Evolutionary conservation across 2,888 invertebrate genomes (phyloP).

Genomic region (Drosophila planitibia): DNA sequence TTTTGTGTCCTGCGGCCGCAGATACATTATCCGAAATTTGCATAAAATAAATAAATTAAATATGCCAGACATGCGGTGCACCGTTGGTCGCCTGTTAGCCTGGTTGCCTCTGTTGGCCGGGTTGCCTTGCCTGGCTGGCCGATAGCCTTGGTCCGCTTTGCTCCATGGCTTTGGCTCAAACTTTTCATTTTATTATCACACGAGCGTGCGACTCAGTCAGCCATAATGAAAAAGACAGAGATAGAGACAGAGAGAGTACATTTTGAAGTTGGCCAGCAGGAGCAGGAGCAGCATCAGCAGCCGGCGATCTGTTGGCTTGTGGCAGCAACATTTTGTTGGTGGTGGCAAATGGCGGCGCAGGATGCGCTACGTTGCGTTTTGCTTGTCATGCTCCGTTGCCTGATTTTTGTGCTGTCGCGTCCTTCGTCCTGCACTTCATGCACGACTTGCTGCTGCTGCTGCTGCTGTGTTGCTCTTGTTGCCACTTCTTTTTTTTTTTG

Average conservation of each 20-base stretch:
- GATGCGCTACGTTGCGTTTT: slow-evolving; percentile 81
- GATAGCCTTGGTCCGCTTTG: slow-evolving; percentile 16
- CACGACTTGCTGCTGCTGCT: slow-evolving; percentile 65
- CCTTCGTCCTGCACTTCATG: slow-evolving; percentile 67
- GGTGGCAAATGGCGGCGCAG: slow-evolving; percentile 51
- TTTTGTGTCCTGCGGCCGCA: slow-evolving; percentile 80
- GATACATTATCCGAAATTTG: slow-evolving; percentile 84
- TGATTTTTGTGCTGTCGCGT: slow-evolving; percentile 67
- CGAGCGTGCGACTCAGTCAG: slow-evolving; percentile 57
- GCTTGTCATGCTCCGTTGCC: slow-evolving; percentile 79
- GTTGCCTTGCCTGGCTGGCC: slow-evolving; percentile 10
- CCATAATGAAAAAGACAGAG: slow-evolving; percentile 11
- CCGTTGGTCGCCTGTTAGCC: slow-evolving; percentile 66
- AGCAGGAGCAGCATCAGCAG: slow-evolving; percentile 36
- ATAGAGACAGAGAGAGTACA: slow-evolving; percentile 34
- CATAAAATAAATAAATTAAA: slow-evolving; percentile 85
- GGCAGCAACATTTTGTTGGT: slow-evolving; percentile 47
- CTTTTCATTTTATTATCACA: slow-evolving; percentile 80
- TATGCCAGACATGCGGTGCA: slow-evolving; percentile 82
- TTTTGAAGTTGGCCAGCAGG: slow-evolving; percentile 69
- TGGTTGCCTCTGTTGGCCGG: slow-evolving; percentile 15
- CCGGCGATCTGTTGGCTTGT: slow-evolving; percentile 42
- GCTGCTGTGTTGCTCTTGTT: slow-evolving; percentile 21
- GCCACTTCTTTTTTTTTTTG: slow-evolving; percentile 34
- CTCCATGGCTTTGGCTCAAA: slow-evolving; percentile 54